phyloP scores from a whole-genome alignment of 2,888 invertebrate genomes.

The Branchellion lobata region DNA sequence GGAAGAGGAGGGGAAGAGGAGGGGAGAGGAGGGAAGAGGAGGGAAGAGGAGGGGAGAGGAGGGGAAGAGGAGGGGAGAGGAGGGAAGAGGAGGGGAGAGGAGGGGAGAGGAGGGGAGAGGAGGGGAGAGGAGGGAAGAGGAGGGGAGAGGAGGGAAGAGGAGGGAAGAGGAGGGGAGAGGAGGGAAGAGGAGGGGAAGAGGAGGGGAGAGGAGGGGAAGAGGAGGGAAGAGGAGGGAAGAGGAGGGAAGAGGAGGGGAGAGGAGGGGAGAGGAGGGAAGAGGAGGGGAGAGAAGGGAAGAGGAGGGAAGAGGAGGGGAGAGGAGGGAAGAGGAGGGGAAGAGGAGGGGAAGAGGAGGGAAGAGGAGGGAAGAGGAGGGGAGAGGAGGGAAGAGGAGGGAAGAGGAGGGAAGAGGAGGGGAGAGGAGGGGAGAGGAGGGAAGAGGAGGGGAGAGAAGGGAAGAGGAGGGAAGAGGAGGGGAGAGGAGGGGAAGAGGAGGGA shows the following conservation, averaged over 20 bases:
- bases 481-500: neutral
- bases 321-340: neutral
- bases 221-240: neutral
- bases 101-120: neutral
- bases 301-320: neutral
- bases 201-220: neutral
- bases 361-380: neutral
- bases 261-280: neutral
- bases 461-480: neutral
- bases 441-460: neutral
- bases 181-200: neutral
- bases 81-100: neutral
- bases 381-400: neutral
- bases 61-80: neutral
- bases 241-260: neutral
- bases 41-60: too few relatives aligned
- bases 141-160: slow-evolving; percentile 4
- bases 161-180: neutral
- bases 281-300: neutral
- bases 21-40: too few relatives aligned
- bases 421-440: neutral
- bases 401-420: neutral
- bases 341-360: neutral
- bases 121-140: slow-evolving; percentile 4
- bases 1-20: too few relatives aligned